Base-by-base conservation (phyloP, 2,888 invertebrate genomes). In the Brachypalpus laphriformis region DNA sequence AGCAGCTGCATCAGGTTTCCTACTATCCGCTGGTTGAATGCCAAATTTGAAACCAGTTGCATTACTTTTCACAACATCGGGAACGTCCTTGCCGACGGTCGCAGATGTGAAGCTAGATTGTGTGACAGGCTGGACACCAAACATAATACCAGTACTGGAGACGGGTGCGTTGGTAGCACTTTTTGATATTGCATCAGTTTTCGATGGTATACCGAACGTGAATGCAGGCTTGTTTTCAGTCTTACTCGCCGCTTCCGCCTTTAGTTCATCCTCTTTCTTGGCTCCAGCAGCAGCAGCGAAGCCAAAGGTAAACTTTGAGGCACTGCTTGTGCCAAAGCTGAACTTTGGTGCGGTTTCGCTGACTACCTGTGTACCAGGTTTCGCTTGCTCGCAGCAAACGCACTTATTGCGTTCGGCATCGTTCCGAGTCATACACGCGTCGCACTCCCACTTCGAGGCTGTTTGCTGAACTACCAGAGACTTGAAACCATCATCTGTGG, bases 361-460 rank as follows among this genome's bases (percentile, higher is more conserved):
- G 18, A 85, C 87, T 5, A 76, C 86, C 22, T 87, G 85, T 1
- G 88, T 82, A 66, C 93, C 93, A 0, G 93, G 93, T 89, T 93
- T 94, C 0, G 91, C 89, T 68, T 93, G 92, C 86, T 93, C 93
- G 89, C 95, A 95, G 87, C 94, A 94, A 63, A 92, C 91, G 89
- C 95, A 95, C 83, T 92, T 93, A 5, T 86, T 88, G 20, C 91
- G 91, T 16, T 91, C 90, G 3, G 89, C 88, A 56, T 92, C 91
- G 89, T 95, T 95, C 71, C 92, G 92, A 0, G 95, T 92, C 93
- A 94, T 93, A 89, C 95, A 95, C 16, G 93, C 93, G 11, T 91
- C 90, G 89, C 95, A 95, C 80, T 93, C 93, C 95, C 95, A 95
- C 71, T 92, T 91, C n/a, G 88, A 87, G 0, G 87, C 82, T 72